phyloP scores from a whole-genome alignment of 2,113 vertebrate species.

The Oceanodroma tethys region DNA sequence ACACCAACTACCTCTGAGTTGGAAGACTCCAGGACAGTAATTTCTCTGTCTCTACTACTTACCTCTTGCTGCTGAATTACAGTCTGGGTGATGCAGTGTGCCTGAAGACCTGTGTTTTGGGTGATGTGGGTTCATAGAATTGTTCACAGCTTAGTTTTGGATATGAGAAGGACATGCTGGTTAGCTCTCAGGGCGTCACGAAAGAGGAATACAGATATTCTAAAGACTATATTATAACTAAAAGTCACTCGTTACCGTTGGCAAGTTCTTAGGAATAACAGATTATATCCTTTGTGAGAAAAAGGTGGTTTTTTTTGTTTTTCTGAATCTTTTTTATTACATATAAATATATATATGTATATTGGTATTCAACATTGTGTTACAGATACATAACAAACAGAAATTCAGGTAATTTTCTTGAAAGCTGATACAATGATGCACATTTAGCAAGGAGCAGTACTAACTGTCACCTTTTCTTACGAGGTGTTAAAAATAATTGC shows the following conservation, averaged over 20 bases:
- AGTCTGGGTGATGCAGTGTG: neutral
- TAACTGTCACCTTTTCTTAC: neutral
- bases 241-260: neutral
- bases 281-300: neutral
- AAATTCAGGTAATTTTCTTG: neutral
- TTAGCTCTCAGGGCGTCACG: neutral
- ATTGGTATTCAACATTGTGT: neutral
- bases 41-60: neutral
- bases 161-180: neutral
- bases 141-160: neutral
- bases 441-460: neutral
- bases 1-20: neutral
- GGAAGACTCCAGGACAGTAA: neutral
- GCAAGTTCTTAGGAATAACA: neutral
- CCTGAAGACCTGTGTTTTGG: neutral
- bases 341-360: neutral
- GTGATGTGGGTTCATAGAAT: neutral
- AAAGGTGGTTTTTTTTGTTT: fast-evolving
- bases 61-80: neutral
- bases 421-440: neutral
- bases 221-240: neutral
- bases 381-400: neutral
- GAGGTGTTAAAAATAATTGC: conserved; percentile 27
- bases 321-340: neutral
- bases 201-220: neutral